Conservation (phyloP, 2,888 invertebrate species). For the Diploptera punctata region DNA sequence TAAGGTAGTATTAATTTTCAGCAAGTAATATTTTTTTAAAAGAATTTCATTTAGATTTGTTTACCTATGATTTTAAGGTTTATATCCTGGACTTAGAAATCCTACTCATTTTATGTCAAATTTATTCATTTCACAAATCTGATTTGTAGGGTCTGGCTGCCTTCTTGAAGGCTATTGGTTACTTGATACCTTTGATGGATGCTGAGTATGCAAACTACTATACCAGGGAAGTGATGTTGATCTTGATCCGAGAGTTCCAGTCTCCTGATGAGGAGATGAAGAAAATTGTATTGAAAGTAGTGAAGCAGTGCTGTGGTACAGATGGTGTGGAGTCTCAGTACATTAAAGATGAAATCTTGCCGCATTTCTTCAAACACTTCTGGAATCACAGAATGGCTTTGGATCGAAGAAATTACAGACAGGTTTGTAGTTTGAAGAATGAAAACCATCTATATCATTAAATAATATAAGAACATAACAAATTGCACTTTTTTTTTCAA, state of each 20-base stretch:
- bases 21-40: too few species aligned
- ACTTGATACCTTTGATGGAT: constrained; percentile 99
- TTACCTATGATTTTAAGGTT: too few species aligned
- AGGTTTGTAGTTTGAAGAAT: too few species aligned
- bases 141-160: constrained; percentile 90
- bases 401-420: constrained; percentile 96
- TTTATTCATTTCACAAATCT: too few species aligned
- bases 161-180: constrained; percentile 99
- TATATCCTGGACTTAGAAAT: too few species aligned
- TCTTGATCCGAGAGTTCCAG: constrained; percentile 98
- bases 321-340: constrained; percentile 99
- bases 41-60: too few species aligned
- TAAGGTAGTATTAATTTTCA: too few species aligned
- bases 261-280: constrained; percentile 99
- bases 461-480: too few species aligned
- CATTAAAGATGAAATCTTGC: constrained; percentile 98
- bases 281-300: constrained; percentile 99
- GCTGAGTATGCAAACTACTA: constrained; percentile 99
- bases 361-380: constrained; percentile 98
- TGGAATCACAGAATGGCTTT: constrained; percentile 99
- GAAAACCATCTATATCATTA: too few species aligned
- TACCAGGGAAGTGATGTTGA: constrained; percentile 98
- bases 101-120: too few species aligned
- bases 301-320: constrained; percentile 99
- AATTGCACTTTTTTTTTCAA: too few species aligned